Base-by-base conservation (phyloP, 2,797 vertebrate genomes). In the Acipenser transmontanus region DNA sequence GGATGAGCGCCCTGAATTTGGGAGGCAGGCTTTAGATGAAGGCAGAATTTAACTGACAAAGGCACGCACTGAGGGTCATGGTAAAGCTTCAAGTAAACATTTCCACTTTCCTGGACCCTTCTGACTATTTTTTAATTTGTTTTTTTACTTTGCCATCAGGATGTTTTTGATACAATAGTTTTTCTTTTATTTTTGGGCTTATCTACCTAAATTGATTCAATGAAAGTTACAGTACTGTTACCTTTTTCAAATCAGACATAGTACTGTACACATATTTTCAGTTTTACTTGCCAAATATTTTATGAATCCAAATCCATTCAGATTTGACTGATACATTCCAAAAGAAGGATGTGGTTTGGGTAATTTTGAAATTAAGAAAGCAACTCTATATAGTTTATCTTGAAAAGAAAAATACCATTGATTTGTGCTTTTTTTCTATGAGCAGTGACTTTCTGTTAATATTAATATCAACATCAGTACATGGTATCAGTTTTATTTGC, bases 301-400 rank as follows among this genome's bases (percentile, higher is more conserved):
- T 57, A 57, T n/a, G 14, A 11, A 57, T 7, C 54, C 54, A 13
- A n/a, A 57, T 57, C 54, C 54, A 57, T 57, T 57, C 54, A n/a
- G 12, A 11, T n/a, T 57, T 57, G 12, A 57, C 54, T 57, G 54
- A 57, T 57, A 57, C 14, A 57, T 57, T 57, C 54, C 54, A 57
- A n/a, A 57, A 57, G 54, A 57, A 57, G 54, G 54, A 57, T 57
- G 54, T 57, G 54, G 54, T 57, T 13, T 34, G 34, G 4, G 34
- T 34, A 34, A 3, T 34, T 34, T 34, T 34, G 4, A 34, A 34
- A 34, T 34, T 34, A 34, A 34, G 34, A 0, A 34, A 34, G 34
- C 34, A 34, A 4, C 34, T 34, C 34, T 34, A 34, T 4, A 3
- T 34, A 34, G 34, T 34, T 34, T 34, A 34, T 34, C 34, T 34